Percentiles rank a stretch among this genome's conserved stretches.
Conservation (phyloP, 2,888 invertebrate species). For the Amphipoea oculea region DNA sequence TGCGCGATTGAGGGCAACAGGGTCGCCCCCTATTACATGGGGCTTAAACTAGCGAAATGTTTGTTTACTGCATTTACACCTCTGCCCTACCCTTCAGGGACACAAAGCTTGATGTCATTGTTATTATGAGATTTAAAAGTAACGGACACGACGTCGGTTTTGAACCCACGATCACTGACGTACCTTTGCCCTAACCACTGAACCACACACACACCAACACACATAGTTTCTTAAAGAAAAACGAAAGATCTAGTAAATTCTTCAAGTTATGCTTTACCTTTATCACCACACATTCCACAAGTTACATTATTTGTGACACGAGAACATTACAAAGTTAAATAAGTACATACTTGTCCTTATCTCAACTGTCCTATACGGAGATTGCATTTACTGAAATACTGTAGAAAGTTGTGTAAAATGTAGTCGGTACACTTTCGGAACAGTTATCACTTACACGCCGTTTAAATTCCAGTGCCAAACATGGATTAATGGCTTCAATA, state of each 20-base stretch:
- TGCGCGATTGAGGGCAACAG: too few relatives aligned
- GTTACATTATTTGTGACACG: not conserved
- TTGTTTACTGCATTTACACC: too few relatives aligned
- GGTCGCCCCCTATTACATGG: too few relatives aligned
- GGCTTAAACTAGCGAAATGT: too few relatives aligned
- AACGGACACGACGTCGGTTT: not conserved
- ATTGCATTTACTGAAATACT: slow-evolving; percentile 29
- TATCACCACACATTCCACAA: not conserved
- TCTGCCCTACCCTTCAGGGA: too few relatives aligned
- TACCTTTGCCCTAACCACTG: not conserved
- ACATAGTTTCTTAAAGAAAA: not conserved
- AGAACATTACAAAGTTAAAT: slow-evolving; percentile 10
- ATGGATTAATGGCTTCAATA: not conserved
- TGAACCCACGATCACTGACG: not conserved
- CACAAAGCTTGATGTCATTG: not conserved
- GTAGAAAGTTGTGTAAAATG: slow-evolving; percentile 26
- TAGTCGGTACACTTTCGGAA: slow-evolving; percentile 24
- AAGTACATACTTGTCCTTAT: slow-evolving; percentile 20
- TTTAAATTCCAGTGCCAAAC: not conserved
- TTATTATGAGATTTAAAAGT: not conserved
- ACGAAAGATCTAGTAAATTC: not conserved
- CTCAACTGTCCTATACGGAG: slow-evolving; percentile 22
- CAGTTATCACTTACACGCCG: not conserved
- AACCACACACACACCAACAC: too few relatives aligned
- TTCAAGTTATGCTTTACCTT: not conserved